Evolutionary conservation across 2,888 invertebrate species (phyloP).

Genomic region (Ashinkailepas kermadecensis): DNA sequence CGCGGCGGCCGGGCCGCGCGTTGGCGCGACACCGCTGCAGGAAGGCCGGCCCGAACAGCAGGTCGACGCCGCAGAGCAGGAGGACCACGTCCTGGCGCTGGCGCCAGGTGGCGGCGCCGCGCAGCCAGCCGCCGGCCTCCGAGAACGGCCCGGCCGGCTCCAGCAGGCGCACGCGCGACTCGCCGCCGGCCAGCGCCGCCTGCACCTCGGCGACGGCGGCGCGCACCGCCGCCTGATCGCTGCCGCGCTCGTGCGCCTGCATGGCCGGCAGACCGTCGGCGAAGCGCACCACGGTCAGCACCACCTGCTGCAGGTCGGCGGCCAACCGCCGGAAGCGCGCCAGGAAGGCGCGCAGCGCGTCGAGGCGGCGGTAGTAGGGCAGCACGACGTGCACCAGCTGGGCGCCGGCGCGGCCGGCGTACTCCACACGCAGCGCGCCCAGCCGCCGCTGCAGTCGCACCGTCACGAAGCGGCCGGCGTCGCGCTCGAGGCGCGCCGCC

Average conservation of each 20-base stretch:
- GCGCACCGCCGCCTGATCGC: background rate
- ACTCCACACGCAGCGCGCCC: background rate
- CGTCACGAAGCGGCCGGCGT: background rate
- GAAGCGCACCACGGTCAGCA: background rate
- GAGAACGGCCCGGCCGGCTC: slow-evolving; percentile 24
- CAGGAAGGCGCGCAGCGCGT: background rate
- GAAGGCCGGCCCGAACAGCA: slow-evolving; percentile 28
- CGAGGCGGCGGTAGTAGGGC: background rate
- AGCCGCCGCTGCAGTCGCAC: background rate
- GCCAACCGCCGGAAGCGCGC: background rate
- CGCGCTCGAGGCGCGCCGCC: too few relatives aligned
- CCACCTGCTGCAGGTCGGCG: background rate
- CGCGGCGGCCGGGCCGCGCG: slow-evolving; percentile 23
- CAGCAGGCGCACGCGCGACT: background rate
- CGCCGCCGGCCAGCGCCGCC: background rate
- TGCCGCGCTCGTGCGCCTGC: background rate
- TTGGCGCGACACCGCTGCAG: slow-evolving; percentile 29
- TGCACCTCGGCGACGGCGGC: background rate
- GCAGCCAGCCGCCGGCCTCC: slow-evolving; percentile 25
- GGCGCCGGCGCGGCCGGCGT: background rate
- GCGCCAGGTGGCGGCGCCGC: slow-evolving; percentile 20
- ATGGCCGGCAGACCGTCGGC: background rate
- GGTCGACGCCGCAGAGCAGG: slow-evolving; percentile 30
- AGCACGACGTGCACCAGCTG: background rate
- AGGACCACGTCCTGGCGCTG: slow-evolving; percentile 19